These are phyloP conservation scores for Phylloscopus trochilus DNA, from an alignment of 2,113 vertebrate genomes.

Conservation along the genomic window DNA sequence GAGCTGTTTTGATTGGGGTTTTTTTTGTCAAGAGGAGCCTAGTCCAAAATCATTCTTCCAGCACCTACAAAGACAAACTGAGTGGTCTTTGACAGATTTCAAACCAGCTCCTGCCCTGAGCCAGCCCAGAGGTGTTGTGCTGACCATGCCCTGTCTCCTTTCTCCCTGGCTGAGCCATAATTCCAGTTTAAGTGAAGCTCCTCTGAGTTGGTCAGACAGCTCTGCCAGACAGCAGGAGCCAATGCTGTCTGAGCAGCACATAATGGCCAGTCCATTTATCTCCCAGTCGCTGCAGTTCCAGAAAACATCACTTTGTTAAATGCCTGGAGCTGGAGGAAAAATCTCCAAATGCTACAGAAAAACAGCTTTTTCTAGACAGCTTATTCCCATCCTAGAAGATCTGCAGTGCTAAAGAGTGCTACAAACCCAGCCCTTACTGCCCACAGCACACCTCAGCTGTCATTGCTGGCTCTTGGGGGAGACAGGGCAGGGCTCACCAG, in stretches of 20 bases:
- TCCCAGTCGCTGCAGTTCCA: conserved; percentile 19
- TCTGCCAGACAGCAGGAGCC: conserved; percentile 30
- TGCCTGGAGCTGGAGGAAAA: neutral
- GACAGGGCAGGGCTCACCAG: neutral
- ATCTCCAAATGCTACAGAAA: neutral
- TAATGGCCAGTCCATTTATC: conserved; percentile 44
- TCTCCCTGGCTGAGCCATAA: neutral
- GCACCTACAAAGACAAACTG: accelerated
- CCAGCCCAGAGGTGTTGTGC: neutral
- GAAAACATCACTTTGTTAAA: conserved; percentile 41
- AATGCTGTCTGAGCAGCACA: conserved; percentile 31
- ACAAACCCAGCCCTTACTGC: neutral
- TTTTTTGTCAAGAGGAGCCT: neutral
- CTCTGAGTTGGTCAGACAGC: neutral
- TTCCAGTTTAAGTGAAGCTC: neutral
- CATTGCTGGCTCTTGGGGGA: neutral
- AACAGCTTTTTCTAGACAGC: neutral
- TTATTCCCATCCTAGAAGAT: neutral
- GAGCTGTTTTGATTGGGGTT: neutral
- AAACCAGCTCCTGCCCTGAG: neutral
- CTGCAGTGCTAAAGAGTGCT: neutral
- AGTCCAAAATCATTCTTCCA: neutral
- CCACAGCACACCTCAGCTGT: neutral
- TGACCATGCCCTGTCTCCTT: neutral
- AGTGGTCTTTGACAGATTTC: neutral